Evolutionary conservation across 1,140 invertebrate genomes (phyloP).

Genomic region (Gyrodactylus salaris): DNA sequence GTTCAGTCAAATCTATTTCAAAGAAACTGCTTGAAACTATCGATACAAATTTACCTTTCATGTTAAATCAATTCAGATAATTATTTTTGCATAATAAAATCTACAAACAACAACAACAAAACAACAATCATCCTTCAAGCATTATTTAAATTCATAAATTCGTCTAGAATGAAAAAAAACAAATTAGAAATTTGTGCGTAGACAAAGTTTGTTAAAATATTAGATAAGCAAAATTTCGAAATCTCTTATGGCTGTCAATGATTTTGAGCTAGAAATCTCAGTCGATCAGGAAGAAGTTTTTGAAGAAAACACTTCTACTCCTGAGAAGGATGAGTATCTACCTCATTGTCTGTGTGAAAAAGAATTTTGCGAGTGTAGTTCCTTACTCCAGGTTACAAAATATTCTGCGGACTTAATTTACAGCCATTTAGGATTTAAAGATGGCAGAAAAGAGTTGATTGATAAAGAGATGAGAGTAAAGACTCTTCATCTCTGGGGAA

Average conservation of each 20-base stretch:
- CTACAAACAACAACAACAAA: too few relatives aligned
- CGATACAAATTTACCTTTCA: too few relatives aligned
- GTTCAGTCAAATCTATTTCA: too few relatives aligned
- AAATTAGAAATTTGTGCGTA: neutral
- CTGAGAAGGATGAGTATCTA: neutral
- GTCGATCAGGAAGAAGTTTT: neutral
- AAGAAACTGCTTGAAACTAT: too few relatives aligned
- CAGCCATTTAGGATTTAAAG: neutral
- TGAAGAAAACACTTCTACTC: neutral
- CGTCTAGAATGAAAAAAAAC: too few relatives aligned
- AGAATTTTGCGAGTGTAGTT: neutral
- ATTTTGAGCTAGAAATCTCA: too few relatives aligned
- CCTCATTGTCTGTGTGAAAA: neutral
- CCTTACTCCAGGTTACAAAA: neutral
- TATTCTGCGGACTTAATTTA: neutral
- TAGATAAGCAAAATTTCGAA: neutral
- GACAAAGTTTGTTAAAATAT: neutral
- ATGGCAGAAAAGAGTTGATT: neutral
- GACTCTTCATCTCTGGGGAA: conserved; percentile 1
- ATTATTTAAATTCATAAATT: too few relatives aligned
- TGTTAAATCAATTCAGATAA: too few relatives aligned
- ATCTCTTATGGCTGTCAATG: neutral
- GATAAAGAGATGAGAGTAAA: neutral
- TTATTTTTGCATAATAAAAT: too few relatives aligned
- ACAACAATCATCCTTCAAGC: too few relatives aligned